Percentiles rank a stretch among this genome's conserved stretches.
These are phyloP conservation scores for Apodemia mormo DNA, from an alignment of 2,888 invertebrate genomes.

Conservation along the genomic window DNA sequence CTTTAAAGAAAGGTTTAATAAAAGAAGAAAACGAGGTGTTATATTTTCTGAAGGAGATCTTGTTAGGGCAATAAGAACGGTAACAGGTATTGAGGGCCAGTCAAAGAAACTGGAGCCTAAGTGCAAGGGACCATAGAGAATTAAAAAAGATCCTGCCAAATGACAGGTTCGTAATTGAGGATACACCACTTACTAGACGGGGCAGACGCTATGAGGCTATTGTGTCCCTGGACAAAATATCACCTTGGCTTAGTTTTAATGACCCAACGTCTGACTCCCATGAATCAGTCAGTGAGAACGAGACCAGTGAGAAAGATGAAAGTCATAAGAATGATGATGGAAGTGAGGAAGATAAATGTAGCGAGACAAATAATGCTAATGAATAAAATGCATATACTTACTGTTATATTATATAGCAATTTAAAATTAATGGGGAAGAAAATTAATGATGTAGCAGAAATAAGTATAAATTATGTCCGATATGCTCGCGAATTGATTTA, in stretches of 20 bases:
- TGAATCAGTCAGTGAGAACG: no score
- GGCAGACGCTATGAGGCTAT: background rate
- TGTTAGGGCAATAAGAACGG: slow-evolving; percentile 28
- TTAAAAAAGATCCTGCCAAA: slow-evolving; percentile 26
- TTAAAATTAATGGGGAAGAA: no score
- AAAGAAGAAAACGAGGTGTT: slow-evolving; percentile 23
- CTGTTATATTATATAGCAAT: no score
- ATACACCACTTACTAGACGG: slow-evolving; percentile 25
- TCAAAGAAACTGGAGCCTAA: slow-evolving; percentile 34
- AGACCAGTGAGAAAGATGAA: no score
- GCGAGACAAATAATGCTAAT: no score
- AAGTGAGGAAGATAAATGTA: no score
- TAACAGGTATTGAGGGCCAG: slow-evolving; percentile 28
- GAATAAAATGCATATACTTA: no score
- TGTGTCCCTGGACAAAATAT: slow-evolving; percentile 20
- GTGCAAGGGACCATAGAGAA: slow-evolving; percentile 32
- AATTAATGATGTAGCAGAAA: no score
- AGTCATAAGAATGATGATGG: no score
- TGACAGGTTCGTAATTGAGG: slow-evolving; percentile 18
- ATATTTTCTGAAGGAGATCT: slow-evolving; percentile 30
- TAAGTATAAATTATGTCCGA: no score
- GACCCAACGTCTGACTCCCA: background rate
- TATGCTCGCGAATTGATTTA: no score
- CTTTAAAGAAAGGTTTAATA: slow-evolving; percentile 26
- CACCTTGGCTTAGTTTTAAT: slow-evolving; percentile 23